Evolutionary conservation across 1,140 invertebrate species (phyloP).

Genomic region (Palaemon carinicauda): DNA sequence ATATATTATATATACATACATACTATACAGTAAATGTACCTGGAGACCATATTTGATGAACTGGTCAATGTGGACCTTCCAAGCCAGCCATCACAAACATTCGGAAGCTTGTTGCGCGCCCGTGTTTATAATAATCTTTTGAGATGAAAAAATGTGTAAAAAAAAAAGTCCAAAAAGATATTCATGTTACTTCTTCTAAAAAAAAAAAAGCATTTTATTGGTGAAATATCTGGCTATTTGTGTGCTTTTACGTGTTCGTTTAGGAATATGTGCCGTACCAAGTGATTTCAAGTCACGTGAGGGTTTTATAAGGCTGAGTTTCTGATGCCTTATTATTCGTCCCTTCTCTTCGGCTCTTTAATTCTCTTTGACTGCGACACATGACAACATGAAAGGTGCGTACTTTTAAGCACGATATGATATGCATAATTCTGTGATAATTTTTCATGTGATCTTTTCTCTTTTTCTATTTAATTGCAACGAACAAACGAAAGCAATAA

Average conservation of each 20-base stretch:
- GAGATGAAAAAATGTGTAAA: constrained; percentile 33
- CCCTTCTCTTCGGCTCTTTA: not conserved
- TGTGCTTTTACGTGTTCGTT: constrained; percentile 56
- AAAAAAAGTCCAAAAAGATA: constrained; percentile 43
- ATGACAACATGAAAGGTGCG: constrained; percentile 54
- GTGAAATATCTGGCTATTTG: constrained; percentile 50
- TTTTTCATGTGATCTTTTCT: constrained; percentile 58
- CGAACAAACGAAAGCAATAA: constrained; percentile 57
- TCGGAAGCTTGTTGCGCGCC: constrained; percentile 54
- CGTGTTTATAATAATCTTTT: constrained; percentile 50
- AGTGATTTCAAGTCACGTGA: constrained; percentile 8
- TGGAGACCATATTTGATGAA: constrained; percentile 49
- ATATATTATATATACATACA: no score
- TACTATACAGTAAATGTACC: not conserved
- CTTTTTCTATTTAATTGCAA: constrained; percentile 55
- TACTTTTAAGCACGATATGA: constrained; percentile 57
- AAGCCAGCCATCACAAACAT: constrained; percentile 50
- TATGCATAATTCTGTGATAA: constrained; percentile 59
- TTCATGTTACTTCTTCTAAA: constrained; percentile 56
- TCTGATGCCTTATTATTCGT: not conserved
- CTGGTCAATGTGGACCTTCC: constrained; percentile 10
- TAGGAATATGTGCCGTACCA: constrained; percentile 31
- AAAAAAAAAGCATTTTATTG: constrained; percentile 54
- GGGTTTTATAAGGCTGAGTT: constrained; percentile 21
- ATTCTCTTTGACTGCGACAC: constrained; percentile 30